phyloP scores from a whole-genome alignment of 2,113 vertebrate species.

The Ochotona curzoniae region DNA sequence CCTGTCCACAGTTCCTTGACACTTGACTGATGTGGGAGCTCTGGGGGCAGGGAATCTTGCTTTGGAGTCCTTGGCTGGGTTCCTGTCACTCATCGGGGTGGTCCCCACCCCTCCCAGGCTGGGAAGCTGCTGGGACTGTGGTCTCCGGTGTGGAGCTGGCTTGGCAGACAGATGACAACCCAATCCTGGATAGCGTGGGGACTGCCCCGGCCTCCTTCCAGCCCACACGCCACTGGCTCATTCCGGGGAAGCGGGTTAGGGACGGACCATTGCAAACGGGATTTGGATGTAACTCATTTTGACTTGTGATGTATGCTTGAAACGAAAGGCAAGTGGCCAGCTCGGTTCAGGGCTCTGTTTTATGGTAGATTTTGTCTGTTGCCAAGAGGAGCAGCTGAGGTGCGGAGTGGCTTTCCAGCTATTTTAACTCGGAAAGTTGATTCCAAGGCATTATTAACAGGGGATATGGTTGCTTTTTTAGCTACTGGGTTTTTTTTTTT shows the following conservation, averaged over 20 bases:
- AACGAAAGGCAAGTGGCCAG: constrained; percentile 56
- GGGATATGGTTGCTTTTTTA: background rate
- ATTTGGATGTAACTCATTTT: constrained; percentile 58
- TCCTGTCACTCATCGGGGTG: background rate
- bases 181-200: constrained; percentile 16
- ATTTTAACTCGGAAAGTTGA: constrained; percentile 41
- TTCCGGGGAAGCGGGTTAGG: constrained; percentile 48
- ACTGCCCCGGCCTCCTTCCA: constrained; percentile 22
- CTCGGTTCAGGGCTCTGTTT: background rate
- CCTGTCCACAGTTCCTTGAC: background rate
- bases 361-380: background rate
- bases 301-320: constrained; percentile 63
- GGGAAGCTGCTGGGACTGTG: background rate
- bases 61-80: background rate
- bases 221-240: background rate
- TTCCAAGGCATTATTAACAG: constrained; percentile 24
- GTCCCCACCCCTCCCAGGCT: background rate
- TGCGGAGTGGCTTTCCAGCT: constrained; percentile 56
- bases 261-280: constrained; percentile 52
- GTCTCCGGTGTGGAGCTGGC: background rate
- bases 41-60: background rate
- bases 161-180: constrained; percentile 46
- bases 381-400: constrained; percentile 32
- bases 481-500: constrained; percentile 34
- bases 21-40: constrained; percentile 26